Evolutionary conservation across 2,888 invertebrate species (phyloP).

Genomic region (Himalopsyche tibetana): DNA sequence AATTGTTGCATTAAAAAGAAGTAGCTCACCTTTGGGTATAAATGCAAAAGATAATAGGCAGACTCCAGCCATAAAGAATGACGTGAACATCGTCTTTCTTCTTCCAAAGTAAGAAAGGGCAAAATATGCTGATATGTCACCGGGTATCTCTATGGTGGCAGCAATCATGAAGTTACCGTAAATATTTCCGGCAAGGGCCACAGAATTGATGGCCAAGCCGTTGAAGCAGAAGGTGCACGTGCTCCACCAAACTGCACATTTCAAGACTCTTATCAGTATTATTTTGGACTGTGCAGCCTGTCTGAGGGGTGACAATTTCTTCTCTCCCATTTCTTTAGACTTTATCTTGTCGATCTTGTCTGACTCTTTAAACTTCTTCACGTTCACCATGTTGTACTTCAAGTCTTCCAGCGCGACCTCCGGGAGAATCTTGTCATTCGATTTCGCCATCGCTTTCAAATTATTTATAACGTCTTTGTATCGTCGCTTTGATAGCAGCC

Average conservation of each 20-base stretch:
- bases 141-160: slow-evolving; percentile 84
- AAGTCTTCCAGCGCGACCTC: slow-evolving; percentile 72
- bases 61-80: slow-evolving; percentile 80
- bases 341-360: slow-evolving; percentile 66
- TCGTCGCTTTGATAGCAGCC: slow-evolving; percentile 83
- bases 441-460: slow-evolving; percentile 80
- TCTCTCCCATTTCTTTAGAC: slow-evolving; percentile 65
- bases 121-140: slow-evolving; percentile 80
- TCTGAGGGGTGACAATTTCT: slow-evolving; percentile 68
- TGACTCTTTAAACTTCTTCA: slow-evolving; percentile 69
- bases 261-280: slow-evolving; percentile 77
- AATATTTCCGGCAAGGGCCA: slow-evolving; percentile 84
- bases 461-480: slow-evolving; percentile 80
- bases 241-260: slow-evolving; percentile 86
- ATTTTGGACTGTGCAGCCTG: slow-evolving; percentile 77
- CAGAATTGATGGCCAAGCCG: slow-evolving; percentile 87
- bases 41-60: slow-evolving; percentile 80
- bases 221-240: slow-evolving; percentile 89
- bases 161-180: slow-evolving; percentile 85
- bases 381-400: slow-evolving; percentile 59
- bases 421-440: slow-evolving; percentile 78
- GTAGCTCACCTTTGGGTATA: slow-evolving; percentile 76
- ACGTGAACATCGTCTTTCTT: slow-evolving; percentile 79
- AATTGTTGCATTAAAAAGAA: not conserved
- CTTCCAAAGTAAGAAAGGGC: slow-evolving; percentile 81